Conservation (phyloP, 2,888 invertebrate genomes). For the Leptopilina syphax region DNA sequence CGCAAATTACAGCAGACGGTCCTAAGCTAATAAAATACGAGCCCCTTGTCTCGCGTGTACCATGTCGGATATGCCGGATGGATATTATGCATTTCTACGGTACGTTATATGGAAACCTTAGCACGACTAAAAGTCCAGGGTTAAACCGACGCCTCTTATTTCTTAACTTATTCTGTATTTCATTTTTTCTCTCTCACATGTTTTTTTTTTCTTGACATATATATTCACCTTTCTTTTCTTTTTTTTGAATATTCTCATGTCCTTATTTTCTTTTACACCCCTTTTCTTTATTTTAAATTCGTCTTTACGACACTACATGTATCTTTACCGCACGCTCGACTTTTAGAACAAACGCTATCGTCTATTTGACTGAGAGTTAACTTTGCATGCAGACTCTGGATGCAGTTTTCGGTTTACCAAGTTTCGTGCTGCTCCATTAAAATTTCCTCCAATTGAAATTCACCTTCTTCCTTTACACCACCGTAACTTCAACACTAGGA, state of each 20-base stretch:
- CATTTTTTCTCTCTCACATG: slow-evolving; percentile 41
- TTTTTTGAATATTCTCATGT: slow-evolving; percentile 22
- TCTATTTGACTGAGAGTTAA: slow-evolving; percentile 9
- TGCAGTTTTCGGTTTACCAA: slow-evolving; percentile 37
- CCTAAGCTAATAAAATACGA: slow-evolving; percentile 72
- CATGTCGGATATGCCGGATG: slow-evolving; percentile 71
- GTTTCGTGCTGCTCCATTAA: slow-evolving; percentile 42
- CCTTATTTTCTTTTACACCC: too few relatives aligned
- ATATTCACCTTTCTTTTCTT: slow-evolving; percentile 27
- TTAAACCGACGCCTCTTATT: slow-evolving; percentile 60
- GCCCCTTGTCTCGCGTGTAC: slow-evolving; percentile 67
- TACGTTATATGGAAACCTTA: slow-evolving; percentile 73
- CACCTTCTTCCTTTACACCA: slow-evolving; percentile 31
- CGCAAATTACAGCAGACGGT: slow-evolving; percentile 69
- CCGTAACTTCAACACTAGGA: slow-evolving; percentile 4
- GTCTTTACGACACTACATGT: not conserved
- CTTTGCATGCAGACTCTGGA: slow-evolving; percentile 22
- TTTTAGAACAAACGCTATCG: slow-evolving; percentile 26
- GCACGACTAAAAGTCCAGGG: slow-evolving; percentile 58
- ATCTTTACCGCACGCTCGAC: not conserved
- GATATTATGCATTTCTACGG: slow-evolving; percentile 75
- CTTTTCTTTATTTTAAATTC: not conserved
- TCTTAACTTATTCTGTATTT: slow-evolving; percentile 20
- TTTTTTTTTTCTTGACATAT: slow-evolving; percentile 30
- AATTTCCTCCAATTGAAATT: slow-evolving; percentile 39